phyloP scores from a whole-genome alignment of 2,797 vertebrate genomes.

The Cyclopterus lumpus region DNA sequence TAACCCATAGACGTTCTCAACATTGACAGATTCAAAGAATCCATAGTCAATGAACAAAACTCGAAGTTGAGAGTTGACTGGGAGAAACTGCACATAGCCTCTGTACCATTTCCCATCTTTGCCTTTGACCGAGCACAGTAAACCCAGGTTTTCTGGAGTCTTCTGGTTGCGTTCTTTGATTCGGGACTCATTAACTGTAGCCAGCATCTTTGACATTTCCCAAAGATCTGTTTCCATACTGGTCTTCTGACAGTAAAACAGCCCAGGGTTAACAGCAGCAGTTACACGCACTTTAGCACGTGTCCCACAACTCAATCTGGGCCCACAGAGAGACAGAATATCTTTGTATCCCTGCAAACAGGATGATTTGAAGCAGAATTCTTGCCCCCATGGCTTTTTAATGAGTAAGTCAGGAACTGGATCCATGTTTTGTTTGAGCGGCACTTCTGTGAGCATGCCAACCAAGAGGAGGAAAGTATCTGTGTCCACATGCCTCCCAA shows the following conservation, averaged over 20 bases:
- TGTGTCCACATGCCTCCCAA: constrained; percentile 88
- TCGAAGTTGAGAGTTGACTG: constrained; percentile 83
- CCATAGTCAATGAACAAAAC: constrained; percentile 94
- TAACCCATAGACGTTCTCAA: constrained; percentile 84
- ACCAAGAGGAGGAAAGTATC: constrained; percentile 90
- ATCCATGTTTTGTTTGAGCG: constrained; percentile 75
- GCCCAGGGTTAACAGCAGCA: constrained; percentile 83
- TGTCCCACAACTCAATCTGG: constrained; percentile 80
- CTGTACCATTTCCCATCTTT: constrained; percentile 91
- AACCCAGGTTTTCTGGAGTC: constrained; percentile 84
- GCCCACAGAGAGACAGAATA: constrained; percentile 81
- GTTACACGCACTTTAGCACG: constrained; percentile 83
- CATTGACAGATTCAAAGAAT: constrained; percentile 85
- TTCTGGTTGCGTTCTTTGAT: constrained; percentile 57
- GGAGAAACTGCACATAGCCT: constrained; percentile 88
- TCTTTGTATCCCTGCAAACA: constrained; percentile 76
- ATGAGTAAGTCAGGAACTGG: constrained; percentile 83
- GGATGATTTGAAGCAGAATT: constrained; percentile 68
- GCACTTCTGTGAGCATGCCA: constrained; percentile 82
- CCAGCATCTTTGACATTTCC: constrained; percentile 84
- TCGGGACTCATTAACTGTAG: constrained; percentile 76
- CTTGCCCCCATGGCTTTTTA: constrained; percentile 69
- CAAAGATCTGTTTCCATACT: constrained; percentile 82
- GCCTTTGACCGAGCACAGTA: constrained; percentile 89
- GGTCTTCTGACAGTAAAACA: constrained; percentile 90